A percentile compares a stretch with the other conserved stretches of the same genome.
Conservation (phyloP, 2,113 vertebrate species). For the Chloroceryle aenea region DNA sequence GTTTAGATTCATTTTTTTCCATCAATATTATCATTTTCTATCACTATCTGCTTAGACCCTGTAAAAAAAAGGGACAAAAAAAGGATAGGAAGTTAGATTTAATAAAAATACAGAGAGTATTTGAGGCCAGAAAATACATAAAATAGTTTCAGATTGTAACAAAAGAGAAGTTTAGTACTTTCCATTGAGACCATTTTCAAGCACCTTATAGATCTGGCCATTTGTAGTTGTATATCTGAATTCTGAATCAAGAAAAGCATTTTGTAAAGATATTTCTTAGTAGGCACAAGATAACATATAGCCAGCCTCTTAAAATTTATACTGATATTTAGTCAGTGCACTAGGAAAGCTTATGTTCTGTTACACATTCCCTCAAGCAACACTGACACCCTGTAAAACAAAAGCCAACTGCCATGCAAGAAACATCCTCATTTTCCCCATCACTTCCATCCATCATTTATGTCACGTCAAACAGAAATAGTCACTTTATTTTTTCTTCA, state of each 20-base stretch:
- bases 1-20: neutral
- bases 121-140: neutral
- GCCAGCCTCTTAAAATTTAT: neutral
- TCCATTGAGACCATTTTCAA: neutral
- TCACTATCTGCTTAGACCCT: neutral
- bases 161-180: neutral
- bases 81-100: neutral
- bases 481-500: neutral
- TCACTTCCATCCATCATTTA: neutral
- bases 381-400: neutral
- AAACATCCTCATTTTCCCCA: neutral
- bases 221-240: neutral
- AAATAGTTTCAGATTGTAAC: neutral
- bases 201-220: neutral
- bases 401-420: neutral
- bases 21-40: neutral
- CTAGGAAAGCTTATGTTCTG: slow-evolving; percentile 2
- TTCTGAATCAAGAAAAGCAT: neutral
- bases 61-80: neutral
- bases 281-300: neutral
- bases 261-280: neutral
- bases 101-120: neutral
- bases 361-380: neutral
- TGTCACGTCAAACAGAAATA: neutral
- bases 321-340: neutral